Conservation (phyloP, 2,888 invertebrate species). For the Elysia crispata region DNA sequence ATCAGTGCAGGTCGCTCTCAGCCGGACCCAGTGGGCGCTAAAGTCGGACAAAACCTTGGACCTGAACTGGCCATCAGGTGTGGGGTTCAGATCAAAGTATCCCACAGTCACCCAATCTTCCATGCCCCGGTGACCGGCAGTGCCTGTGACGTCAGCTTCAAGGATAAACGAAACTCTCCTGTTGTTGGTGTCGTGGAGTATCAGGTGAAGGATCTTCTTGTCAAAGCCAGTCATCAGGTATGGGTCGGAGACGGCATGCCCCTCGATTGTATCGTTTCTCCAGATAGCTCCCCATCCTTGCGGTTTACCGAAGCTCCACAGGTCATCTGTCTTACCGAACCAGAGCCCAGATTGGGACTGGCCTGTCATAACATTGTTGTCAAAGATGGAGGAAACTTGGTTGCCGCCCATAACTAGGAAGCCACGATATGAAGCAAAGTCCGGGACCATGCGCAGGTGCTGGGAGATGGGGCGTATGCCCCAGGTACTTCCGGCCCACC, state of each 20-base stretch:
- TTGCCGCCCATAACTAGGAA: conserved; percentile 56
- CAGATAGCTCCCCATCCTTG: conserved; percentile 57
- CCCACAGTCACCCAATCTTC: conserved; percentile 50
- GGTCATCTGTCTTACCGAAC: conserved; percentile 49
- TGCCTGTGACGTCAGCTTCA: conserved; percentile 51
- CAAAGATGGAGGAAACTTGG: conserved; percentile 55
- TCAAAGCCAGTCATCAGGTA: conserved; percentile 57
- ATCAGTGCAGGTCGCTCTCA: conserved; percentile 1
- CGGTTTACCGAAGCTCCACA: conserved; percentile 58
- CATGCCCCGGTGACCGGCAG: conserved; percentile 51
- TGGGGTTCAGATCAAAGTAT: neutral
- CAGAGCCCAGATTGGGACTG: conserved; percentile 54
- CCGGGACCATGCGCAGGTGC: conserved; percentile 55
- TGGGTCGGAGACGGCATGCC: conserved; percentile 49
- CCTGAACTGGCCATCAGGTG: conserved; percentile 20
- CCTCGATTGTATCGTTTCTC: conserved; percentile 46
- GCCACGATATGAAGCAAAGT: conserved; percentile 55
- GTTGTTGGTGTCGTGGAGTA: conserved; percentile 20
- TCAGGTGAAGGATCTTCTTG: conserved; percentile 54
- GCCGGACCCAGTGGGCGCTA: conserved; percentile 56
- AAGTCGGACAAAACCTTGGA: conserved; percentile 49
- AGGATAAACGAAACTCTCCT: conserved; percentile 13
- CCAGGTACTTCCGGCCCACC: conserved; percentile 56
- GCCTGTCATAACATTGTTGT: conserved; percentile 59
- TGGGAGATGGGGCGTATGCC: conserved; percentile 54